Conservation (phyloP, 2,797 vertebrate genomes). For the Antennarius maculatus region DNA sequence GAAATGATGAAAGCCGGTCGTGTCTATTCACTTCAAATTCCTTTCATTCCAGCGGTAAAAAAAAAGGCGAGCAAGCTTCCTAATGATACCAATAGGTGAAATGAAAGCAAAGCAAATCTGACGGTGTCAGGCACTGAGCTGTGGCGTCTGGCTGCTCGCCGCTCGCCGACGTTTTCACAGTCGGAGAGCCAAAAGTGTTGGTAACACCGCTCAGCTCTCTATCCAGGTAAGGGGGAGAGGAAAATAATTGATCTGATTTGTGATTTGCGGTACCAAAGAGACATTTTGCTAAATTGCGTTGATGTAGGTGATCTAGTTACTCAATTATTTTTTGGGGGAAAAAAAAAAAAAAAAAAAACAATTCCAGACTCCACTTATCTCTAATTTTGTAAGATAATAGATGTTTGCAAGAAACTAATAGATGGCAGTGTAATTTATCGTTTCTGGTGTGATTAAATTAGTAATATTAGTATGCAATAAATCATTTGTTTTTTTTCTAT, state of each 20-base stretch:
- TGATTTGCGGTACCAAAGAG: conserved; percentile 20
- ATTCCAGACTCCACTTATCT: conserved; percentile 37
- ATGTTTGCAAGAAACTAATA: conserved; percentile 33
- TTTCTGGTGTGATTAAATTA: conserved; percentile 30
- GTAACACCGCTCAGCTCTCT: conserved; percentile 29
- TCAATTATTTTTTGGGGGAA: conserved; percentile 21
- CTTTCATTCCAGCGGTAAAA: conserved; percentile 71
- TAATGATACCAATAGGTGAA: conserved; percentile 68
- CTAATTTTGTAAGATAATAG: conserved; percentile 36
- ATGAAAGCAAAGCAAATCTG: conserved; percentile 71
- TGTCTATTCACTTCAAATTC: conserved; percentile 68
- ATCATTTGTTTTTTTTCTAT: conserved; percentile 39
- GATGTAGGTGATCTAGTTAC: conserved; percentile 15
- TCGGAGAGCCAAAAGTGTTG: conserved; percentile 36
- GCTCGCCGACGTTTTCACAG: conserved; percentile 50
- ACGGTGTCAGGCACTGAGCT: conserved; percentile 57
- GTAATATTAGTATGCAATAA: conserved; percentile 27
- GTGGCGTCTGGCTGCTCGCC: conserved; percentile 51
- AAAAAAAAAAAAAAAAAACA: no score
- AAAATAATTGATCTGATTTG: conserved; percentile 42
- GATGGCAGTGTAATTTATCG: conserved; percentile 29
- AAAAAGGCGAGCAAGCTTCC: conserved; percentile 46
- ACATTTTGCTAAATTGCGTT: conserved; percentile 18
- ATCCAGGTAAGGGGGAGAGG: conserved; percentile 26
- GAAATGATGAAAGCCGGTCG: conserved; percentile 71